These are phyloP conservation scores for Podotricha telesiphe DNA, from an alignment of 2,888 invertebrate genomes.

Conservation along the genomic window DNA sequence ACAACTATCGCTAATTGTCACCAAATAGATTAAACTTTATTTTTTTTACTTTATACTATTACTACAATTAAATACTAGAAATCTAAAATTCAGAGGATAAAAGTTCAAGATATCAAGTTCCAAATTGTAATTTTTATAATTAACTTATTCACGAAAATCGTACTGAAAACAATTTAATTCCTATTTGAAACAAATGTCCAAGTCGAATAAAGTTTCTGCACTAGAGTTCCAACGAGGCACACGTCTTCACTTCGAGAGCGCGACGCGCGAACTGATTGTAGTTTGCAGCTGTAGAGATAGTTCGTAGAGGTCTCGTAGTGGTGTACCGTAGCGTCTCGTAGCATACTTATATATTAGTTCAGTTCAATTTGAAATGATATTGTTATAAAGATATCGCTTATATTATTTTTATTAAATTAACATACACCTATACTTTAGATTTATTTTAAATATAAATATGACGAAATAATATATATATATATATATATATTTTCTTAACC, in stretches of 20 bases:
- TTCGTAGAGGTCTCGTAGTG: conserved; percentile 31
- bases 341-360: neutral
- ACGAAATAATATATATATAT: too few relatives aligned
- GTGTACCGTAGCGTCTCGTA: conserved; percentile 10
- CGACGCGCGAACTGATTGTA: conserved; percentile 45
- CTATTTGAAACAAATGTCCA: neutral
- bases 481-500: too few relatives aligned
- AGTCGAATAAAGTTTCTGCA: conserved; percentile 24
- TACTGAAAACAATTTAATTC: neutral
- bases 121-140: neutral
- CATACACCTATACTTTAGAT: too few relatives aligned
- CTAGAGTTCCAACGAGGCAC: conserved; percentile 1
- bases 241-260: conserved; percentile 39
- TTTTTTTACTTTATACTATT: neutral
- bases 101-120: neutral
- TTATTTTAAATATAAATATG: too few relatives aligned
- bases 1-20: conserved; percentile 13
- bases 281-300: neutral
- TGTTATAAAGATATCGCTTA: too few relatives aligned
- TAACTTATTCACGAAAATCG: neutral
- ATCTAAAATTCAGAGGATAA: neutral
- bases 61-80: neutral
- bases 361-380: too few relatives aligned
- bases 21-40: neutral
- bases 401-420: too few relatives aligned